phyloP scores from a whole-genome alignment of 2,113 vertebrate genomes.

The Odobenus rosmarus region DNA sequence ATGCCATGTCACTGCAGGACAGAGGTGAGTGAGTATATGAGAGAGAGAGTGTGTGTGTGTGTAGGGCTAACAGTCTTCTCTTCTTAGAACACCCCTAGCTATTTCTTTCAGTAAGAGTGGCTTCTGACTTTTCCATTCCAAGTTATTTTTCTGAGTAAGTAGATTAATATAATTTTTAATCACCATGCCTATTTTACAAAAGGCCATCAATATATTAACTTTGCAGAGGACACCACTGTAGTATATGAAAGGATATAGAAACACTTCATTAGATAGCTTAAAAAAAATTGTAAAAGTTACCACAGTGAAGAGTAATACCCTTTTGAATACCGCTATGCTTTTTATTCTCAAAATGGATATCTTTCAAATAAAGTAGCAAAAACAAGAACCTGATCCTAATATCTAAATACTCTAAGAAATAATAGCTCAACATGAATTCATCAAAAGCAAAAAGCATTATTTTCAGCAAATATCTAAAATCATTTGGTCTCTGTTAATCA shows the following conservation, averaged over 20 bases:
- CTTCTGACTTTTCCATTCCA: not conserved
- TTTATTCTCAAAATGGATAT: not conserved
- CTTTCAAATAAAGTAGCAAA: not conserved
- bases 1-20: not conserved
- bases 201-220: not conserved
- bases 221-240: not conserved
- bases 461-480: not conserved
- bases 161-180: not conserved
- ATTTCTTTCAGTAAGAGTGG: not conserved
- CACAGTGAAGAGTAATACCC: not conserved
- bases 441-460: not conserved
- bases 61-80: not conserved
- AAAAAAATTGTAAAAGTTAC: not conserved
- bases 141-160: not conserved
- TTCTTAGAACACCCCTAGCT: not conserved
- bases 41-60: no score
- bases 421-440: conserved; percentile 33
- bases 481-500: not conserved
- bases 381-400: not conserved
- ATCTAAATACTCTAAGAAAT: not conserved
- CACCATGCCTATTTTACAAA: not conserved
- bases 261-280: not conserved
- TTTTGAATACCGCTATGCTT: not conserved
- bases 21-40: not conserved
- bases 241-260: not conserved